Conservation (phyloP, 2,113 vertebrate genomes). For the Sylvietta virens region DNA sequence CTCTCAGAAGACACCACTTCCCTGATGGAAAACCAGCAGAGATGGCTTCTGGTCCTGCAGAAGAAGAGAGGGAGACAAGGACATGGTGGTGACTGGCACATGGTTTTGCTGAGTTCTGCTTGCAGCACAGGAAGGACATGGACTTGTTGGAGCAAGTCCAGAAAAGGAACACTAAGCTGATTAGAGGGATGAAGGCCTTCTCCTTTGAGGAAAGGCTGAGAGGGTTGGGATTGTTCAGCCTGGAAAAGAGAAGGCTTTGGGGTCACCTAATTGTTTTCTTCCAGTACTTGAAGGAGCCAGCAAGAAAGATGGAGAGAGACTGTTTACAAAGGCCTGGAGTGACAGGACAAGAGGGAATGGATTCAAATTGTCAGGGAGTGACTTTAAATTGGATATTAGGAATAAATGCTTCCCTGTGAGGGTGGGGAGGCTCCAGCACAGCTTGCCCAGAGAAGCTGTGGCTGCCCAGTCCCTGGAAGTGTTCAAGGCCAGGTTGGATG, state of each 20-base stretch:
- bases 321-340: not conserved
- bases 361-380: not conserved
- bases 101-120: not conserved
- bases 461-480: not conserved
- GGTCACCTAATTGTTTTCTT: not conserved
- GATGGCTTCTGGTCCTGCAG: not conserved
- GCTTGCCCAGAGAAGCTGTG: not conserved
- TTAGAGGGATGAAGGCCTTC: not conserved
- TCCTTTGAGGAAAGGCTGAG: not conserved
- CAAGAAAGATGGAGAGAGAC: not conserved
- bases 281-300: not conserved
- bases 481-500: not conserved
- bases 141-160: not conserved
- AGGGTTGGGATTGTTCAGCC: not conserved
- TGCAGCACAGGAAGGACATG: not conserved
- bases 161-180: not conserved
- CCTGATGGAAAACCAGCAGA: not conserved
- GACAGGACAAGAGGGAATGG: not conserved
- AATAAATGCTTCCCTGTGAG: not conserved
- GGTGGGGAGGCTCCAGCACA: too few relatives aligned
- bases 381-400: not conserved
- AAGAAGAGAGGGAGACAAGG: not conserved
- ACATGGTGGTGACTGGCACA: accelerated
- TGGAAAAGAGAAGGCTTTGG: not conserved
- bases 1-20: not conserved